phyloP scores from a whole-genome alignment of 2,797 vertebrate species.

The Sebastes umbrosus region DNA sequence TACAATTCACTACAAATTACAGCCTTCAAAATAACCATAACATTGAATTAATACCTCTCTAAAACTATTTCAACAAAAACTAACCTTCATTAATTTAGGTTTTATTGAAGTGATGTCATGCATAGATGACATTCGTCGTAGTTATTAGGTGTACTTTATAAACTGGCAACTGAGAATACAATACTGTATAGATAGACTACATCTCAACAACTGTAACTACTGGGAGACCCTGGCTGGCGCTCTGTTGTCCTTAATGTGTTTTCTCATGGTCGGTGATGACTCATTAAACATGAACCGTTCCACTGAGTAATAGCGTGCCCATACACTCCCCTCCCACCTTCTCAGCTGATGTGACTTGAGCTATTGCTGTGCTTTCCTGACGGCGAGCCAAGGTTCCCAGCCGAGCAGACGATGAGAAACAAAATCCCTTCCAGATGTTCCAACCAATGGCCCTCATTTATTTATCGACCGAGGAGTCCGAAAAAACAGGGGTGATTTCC shows the following conservation, averaged over 20 bases:
- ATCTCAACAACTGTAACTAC: background rate
- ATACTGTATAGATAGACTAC: background rate
- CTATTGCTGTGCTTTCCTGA: slow-evolving; percentile 55
- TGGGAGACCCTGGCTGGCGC: background rate
- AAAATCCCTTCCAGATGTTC: slow-evolving; percentile 79
- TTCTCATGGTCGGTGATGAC: slow-evolving; percentile 53
- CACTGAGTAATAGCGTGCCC: slow-evolving; percentile 35
- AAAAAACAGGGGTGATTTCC: slow-evolving; percentile 45
- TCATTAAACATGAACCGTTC: slow-evolving; percentile 50
- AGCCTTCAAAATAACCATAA: background rate
- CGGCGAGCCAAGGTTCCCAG: slow-evolving; percentile 61
- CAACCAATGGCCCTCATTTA: slow-evolving; percentile 28
- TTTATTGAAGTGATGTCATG: background rate
- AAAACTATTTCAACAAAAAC: background rate
- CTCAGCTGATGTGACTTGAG: slow-evolving; percentile 56
- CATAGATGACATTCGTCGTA: background rate
- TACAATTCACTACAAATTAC: background rate
- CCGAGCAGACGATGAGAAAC: slow-evolving; percentile 71
- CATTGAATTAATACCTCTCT: background rate
- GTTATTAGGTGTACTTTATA: background rate
- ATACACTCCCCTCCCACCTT: slow-evolving; percentile 30
- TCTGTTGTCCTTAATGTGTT: slow-evolving; percentile 21
- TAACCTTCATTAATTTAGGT: too few relatives aligned
- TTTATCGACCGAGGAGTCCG: slow-evolving; percentile 35
- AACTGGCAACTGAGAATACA: background rate